These are phyloP conservation scores for Athrips mouffetella DNA, from an alignment of 2,888 invertebrate genomes.

Conservation along the genomic window DNA sequence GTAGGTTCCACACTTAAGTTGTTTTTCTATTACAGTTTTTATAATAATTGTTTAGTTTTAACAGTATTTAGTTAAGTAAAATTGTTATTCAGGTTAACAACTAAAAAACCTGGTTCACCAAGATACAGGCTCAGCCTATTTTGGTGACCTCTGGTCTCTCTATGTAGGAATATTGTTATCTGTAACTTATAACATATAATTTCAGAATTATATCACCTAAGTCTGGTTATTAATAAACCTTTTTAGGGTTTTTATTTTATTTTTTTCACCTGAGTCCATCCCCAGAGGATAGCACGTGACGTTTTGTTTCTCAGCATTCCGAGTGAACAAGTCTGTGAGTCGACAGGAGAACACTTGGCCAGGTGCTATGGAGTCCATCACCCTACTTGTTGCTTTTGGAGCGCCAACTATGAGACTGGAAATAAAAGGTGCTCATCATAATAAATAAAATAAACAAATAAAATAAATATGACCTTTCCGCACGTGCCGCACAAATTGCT, in stretches of 20 bases:
- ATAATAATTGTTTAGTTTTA: too few relatives aligned
- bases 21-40: too few relatives aligned
- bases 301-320: constrained; percentile 25
- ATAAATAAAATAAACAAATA: background rate
- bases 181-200: too few relatives aligned
- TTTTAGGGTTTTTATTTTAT: too few relatives aligned
- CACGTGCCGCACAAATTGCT: too few relatives aligned
- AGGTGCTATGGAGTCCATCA: constrained; percentile 25
- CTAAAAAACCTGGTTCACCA: too few relatives aligned
- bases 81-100: background rate
- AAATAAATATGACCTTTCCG: background rate
- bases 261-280: constrained; percentile 10
- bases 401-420: constrained; percentile 55
- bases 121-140: too few relatives aligned
- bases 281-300: constrained; percentile 39
- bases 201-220: background rate
- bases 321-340: constrained; percentile 28
- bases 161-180: too few relatives aligned
- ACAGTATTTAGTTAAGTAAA: background rate
- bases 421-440: too few relatives aligned
- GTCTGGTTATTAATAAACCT: too few relatives aligned
- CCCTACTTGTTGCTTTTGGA: constrained; percentile 43
- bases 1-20: too few relatives aligned
- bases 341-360: constrained; percentile 51
- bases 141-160: too few relatives aligned